Evolutionary conservation across 2,113 vertebrate genomes (phyloP), one percentile per base, ranked within the genome.

Genomic region (Colinus virginianus): DNA sequence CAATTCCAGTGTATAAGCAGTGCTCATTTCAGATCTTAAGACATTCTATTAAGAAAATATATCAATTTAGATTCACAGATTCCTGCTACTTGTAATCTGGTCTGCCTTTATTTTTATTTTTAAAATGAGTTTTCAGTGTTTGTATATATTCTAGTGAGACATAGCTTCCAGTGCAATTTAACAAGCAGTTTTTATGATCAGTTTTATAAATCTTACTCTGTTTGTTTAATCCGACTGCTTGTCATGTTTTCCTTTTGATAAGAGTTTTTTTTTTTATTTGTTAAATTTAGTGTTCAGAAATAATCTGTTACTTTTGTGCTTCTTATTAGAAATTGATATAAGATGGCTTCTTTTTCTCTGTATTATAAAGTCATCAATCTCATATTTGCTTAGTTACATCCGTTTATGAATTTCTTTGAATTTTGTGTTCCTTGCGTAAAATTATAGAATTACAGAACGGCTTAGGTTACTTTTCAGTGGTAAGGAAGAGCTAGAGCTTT

Each of bases 171-270:
- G 9, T 78, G 42, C 32, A 71, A n/a, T 78, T 76, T 38, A 76
- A 18, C 14, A 43, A 71, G 22, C 34, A 62, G 7, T 1, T 61
- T 10, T 63, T 90, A 26, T 1, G 30, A 40, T 0, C 0, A 36
- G 6, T 63, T 87, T 67, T 61, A 12, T 26, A 34, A 43, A 79
- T 61, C 6, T 61, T 70, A 15, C 0, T 61, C 25, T 53, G 7
- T 53, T 15, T 86, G 18, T 25, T 36, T 36, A 43, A 46, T 78
- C 48, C 78, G 51, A 9, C 68, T 36, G 26, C 30, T 74, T 74
- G 20, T 58, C 12, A 36, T 81, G 32, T 26, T 59, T 62, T 79
- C 34, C 15, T 79, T 82, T 86, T 61, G 23, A 11, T 32, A 56
- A 77, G 8, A 23, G 9, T 70, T 67, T 69, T 75, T 69, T 75